Conservation (phyloP, 2,888 invertebrate species). For the Tupiocoris notatus region DNA sequence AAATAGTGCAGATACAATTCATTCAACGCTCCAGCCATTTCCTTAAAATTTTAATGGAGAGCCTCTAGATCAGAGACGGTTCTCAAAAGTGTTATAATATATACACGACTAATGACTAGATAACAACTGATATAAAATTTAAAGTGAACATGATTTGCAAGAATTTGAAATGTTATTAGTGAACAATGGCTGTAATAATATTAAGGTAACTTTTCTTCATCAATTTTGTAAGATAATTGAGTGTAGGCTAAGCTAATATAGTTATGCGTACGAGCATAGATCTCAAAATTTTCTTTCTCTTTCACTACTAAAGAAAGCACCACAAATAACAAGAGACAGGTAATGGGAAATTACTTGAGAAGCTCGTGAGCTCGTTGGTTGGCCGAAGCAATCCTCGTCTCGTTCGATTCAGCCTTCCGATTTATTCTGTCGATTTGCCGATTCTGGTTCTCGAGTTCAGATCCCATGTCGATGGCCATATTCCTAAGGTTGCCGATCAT, state of each 20-base stretch:
- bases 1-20: too few species aligned
- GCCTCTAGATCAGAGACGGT: too few species aligned
- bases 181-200: not conserved
- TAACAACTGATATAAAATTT: not conserved
- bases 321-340: not conserved
- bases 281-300: not conserved
- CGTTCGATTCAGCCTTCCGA: slow-evolving; percentile 93
- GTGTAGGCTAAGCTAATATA: not conserved
- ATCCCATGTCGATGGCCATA: slow-evolving; percentile 99
- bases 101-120: not conserved
- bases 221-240: not conserved
- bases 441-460: slow-evolving; percentile 96
- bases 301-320: too few species aligned
- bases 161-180: not conserved
- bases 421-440: slow-evolving; percentile 96
- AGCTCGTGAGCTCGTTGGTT: slow-evolving; percentile 96
- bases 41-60: too few species aligned
- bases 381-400: slow-evolving; percentile 93
- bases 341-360: slow-evolving; percentile 68
- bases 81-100: too few species aligned
- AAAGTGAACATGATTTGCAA: not conserved
- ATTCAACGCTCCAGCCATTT: too few species aligned
- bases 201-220: not conserved
- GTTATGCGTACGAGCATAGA: not conserved
- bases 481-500: slow-evolving; percentile 98